Base-by-base conservation (phyloP, 1,140 invertebrate genomes). In the Drepana arcuata region DNA sequence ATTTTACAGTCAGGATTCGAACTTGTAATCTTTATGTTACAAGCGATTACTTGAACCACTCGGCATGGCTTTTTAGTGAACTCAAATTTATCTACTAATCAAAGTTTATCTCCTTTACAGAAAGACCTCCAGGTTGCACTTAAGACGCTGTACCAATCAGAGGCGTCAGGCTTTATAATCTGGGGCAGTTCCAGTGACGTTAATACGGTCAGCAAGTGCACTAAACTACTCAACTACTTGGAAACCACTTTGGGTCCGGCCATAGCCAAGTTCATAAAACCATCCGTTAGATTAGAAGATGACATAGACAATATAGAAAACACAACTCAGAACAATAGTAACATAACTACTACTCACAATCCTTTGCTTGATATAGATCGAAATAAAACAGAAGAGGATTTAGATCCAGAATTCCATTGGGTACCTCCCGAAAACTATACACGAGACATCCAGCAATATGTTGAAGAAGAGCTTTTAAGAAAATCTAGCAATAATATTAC, bases 151-250 rank as follows among this genome's bases (percentile, higher is more conserved):
- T 80, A 84, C 24, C 74, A 74, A 29, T 83, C 80, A 6, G 84
- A 86, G 3, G 85, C 86, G 2, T 78, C 87, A 41, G 91, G 91
- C 1, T 62, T 88, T 2, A 85, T 93, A 2, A 84, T 93, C 24
- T 93, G 91, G 91, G 91, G 91, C 5, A 90, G 89, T 41, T 91
- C 89, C 1, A 84, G 84, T 31, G 91, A 93, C 48, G 86, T 92
- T 0, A 88, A 91, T 45, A 88, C 82, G 1, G 78, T 84, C 54
- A 55, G 65, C 3, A 91, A 91, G 53, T 93, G 91, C 61, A 36
- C 82, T 25, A 58, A 83, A 7, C 77, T 93, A 2, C 61, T 73
- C 30, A 54, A 85, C 11, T 92, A 91, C 62, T 53, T 91, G 11
- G 74, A 87, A 6, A 80, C 82, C 0, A 64, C 85, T 9, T 53